phyloP scores from a whole-genome alignment of 2,113 vertebrate species.

The Alethe castanea region DNA sequence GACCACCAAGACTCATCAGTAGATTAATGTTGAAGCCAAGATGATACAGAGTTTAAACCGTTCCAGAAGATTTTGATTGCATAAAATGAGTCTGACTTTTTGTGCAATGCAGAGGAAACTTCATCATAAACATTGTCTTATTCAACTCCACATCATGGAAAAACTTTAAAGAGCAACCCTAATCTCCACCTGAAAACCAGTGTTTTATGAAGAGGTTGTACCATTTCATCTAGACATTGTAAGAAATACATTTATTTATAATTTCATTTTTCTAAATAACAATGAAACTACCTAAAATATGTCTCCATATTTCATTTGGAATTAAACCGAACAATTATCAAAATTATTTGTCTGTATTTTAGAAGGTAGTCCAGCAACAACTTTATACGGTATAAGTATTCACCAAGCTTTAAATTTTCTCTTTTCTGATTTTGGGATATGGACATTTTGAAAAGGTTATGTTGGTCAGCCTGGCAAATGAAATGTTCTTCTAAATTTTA shows the following conservation, averaged over 20 bases:
- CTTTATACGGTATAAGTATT: neutral
- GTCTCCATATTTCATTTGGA: neutral
- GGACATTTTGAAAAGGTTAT: neutral
- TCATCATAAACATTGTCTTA: neutral
- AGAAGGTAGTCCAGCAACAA: neutral
- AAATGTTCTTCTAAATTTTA: neutral
- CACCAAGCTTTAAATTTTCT: neutral
- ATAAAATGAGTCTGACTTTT: neutral
- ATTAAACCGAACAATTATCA: neutral
- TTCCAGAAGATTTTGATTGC: neutral
- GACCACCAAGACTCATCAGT: neutral
- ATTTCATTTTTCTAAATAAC: neutral
- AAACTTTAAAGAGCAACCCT: neutral
- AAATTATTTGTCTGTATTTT: neutral
- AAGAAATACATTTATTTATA: neutral
- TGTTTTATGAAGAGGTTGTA: neutral
- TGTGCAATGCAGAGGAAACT: neutral
- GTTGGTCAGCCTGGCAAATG: neutral
- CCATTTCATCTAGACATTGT: neutral
- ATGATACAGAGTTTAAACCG: neutral
- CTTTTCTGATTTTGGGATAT: neutral
- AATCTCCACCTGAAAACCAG: neutral
- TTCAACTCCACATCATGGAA: neutral
- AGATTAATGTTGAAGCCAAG: neutral
- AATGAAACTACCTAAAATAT: neutral